Conservation (phyloP, 2,797 vertebrate genomes). For the Tauraco hartlaubi region DNA sequence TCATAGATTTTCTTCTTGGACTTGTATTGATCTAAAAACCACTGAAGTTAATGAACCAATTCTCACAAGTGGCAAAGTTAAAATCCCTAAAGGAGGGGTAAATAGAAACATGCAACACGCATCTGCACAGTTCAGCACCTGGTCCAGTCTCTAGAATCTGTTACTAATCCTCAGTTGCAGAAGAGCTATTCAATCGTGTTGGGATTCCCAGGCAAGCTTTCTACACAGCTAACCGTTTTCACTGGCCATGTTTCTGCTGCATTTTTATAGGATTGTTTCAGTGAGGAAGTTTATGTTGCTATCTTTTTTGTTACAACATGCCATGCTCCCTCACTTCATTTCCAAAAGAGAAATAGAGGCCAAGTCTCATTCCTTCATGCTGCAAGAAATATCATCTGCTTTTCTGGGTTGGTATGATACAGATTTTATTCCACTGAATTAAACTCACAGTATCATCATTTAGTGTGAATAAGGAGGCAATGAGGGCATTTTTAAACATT, state of each 20-base stretch:
- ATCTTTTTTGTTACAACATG: background rate
- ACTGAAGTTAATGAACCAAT: background rate
- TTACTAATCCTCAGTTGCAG: background rate
- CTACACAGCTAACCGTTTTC: background rate
- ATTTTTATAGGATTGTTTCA: background rate
- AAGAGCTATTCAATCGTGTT: rapidly evolving
- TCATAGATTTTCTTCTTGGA: background rate
- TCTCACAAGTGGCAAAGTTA: background rate
- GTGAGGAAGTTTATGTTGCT: background rate
- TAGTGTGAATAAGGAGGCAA: background rate
- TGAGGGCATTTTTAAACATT: background rate
- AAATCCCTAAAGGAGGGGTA: background rate
- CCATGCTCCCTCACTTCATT: background rate
- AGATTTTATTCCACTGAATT: background rate
- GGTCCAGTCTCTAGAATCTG: background rate
- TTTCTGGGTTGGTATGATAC: background rate
- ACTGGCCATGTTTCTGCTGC: background rate
- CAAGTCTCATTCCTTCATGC: background rate
- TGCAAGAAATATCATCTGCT: background rate
- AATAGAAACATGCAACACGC: background rate
- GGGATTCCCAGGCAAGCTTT: background rate
- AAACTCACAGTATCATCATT: background rate
- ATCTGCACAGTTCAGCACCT: background rate
- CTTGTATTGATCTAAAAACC: background rate
- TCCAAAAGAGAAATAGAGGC: background rate